phyloP scores from a whole-genome alignment of 2,113 vertebrate genomes.

The Lophius piscatorius region DNA sequence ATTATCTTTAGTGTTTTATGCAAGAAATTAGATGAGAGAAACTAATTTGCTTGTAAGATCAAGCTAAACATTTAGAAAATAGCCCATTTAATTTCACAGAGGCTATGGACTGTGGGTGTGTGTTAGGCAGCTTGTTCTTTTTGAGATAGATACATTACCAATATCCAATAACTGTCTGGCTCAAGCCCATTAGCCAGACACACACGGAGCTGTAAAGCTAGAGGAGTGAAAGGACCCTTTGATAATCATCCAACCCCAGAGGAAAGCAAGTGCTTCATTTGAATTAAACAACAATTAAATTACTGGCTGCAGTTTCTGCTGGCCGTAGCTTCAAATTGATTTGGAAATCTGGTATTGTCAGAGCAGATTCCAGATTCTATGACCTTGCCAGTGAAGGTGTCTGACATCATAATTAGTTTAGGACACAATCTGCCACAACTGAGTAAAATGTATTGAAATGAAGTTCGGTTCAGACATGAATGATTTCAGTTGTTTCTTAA shows the following conservation, averaged over 20 bases:
- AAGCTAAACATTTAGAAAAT: constrained; percentile 54
- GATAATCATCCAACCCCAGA: constrained; percentile 65
- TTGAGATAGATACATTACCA: constrained; percentile 53
- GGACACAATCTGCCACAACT: constrained; percentile 36
- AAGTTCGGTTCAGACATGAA: constrained; percentile 36
- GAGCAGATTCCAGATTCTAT: constrained; percentile 24
- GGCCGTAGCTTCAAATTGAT: constrained; percentile 57
- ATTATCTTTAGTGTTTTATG: constrained; percentile 41
- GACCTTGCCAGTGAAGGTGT: constrained; percentile 59
- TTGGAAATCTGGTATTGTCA: constrained; percentile 46
- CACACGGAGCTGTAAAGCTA: constrained; percentile 45
- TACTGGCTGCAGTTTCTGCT: constrained; percentile 49
- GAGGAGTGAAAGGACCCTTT: constrained; percentile 51
- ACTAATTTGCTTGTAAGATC: constrained; percentile 38
- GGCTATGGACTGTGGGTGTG: constrained; percentile 6
- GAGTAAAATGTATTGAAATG: constrained; percentile 27
- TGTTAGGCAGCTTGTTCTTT: constrained; percentile 32
- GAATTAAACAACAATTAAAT: constrained; percentile 76
- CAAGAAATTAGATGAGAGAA: constrained; percentile 38
- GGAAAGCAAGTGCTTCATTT: constrained; percentile 65
- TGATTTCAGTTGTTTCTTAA: constrained; percentile 13
- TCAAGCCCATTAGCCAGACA: constrained; percentile 49
- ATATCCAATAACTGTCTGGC: constrained; percentile 53
- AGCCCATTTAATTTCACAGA: constrained; percentile 43
- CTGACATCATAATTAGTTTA: constrained; percentile 51